These are phyloP conservation scores for Sycophila sp. DNA, from an alignment of 1,140 invertebrate species.

Conservation along the genomic window DNA sequence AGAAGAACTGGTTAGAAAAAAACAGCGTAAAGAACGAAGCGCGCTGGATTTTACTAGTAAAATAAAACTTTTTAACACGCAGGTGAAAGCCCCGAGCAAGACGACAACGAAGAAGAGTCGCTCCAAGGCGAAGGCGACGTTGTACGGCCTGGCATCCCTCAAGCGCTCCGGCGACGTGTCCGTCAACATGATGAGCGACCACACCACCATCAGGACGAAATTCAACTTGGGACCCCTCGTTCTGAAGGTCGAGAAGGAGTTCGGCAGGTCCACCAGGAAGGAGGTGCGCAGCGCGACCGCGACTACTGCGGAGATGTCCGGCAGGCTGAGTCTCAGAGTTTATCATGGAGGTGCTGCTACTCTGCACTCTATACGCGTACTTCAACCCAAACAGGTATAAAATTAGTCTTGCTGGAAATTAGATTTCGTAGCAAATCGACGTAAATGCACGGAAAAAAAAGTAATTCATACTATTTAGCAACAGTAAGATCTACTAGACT, in stretches of 20 bases:
- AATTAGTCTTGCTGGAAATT: too few species aligned
- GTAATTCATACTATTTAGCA: too few species aligned
- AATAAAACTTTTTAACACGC: neutral
- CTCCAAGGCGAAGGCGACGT: slow-evolving; percentile 79
- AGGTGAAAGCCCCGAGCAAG: slow-evolving; percentile 1
- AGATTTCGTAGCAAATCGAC: too few species aligned
- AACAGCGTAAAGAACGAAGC: neutral
- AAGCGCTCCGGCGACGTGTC: slow-evolving; percentile 80
- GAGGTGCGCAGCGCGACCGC: slow-evolving; percentile 84
- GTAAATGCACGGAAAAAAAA: too few species aligned
- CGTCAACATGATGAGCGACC: slow-evolving; percentile 79
- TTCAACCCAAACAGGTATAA: slow-evolving; percentile 84
- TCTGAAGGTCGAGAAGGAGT: slow-evolving; percentile 84
- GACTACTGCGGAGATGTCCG: slow-evolving; percentile 84
- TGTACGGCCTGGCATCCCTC: slow-evolving; percentile 81
- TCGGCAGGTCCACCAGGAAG: slow-evolving; percentile 80
- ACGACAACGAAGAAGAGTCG: slow-evolving; percentile 65
- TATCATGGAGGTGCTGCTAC: slow-evolving; percentile 79
- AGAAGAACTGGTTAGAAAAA: too few species aligned
- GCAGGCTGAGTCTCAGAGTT: slow-evolving; percentile 80
- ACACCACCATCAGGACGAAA: slow-evolving; percentile 83
- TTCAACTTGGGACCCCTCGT: slow-evolving; percentile 82
- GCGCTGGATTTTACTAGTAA: neutral
- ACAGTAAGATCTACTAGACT: too few species aligned
- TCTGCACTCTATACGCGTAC: slow-evolving; percentile 82